phyloP scores from a whole-genome alignment of 2,113 vertebrate species.

The Semnornis frantzii region DNA sequence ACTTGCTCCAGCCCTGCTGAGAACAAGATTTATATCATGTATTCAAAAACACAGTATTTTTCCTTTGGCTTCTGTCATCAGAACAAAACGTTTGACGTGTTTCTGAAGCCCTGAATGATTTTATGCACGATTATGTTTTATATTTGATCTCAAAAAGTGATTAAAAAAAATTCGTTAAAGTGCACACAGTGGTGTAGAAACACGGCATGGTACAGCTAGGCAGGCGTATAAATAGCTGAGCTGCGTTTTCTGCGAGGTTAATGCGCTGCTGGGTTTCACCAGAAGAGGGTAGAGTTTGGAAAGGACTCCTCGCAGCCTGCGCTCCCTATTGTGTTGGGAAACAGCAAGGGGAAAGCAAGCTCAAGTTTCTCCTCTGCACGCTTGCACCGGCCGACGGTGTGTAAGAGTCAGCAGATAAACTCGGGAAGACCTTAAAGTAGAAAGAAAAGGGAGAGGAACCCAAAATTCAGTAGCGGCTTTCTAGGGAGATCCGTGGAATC shows the following conservation, averaged over 20 bases:
- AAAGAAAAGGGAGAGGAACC: slow-evolving; percentile 19
- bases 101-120: not conserved
- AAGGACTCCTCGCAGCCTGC: slow-evolving; percentile 70
- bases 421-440: slow-evolving; percentile 41
- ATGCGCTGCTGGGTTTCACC: slow-evolving; percentile 74
- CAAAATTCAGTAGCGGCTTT: slow-evolving; percentile 17
- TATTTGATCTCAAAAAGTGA: not conserved
- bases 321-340: slow-evolving; percentile 77
- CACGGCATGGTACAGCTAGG: not conserved
- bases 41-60: not conserved
- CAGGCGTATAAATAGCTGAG: not conserved
- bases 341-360: slow-evolving; percentile 65
- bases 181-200: not conserved
- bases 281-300: slow-evolving; percentile 79
- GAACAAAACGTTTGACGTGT: not conserved
- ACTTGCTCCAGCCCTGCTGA: not conserved
- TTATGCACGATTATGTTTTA: not conserved
- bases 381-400: slow-evolving; percentile 21
- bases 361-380: slow-evolving; percentile 72
- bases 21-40: not conserved
- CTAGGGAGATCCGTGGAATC: slow-evolving; percentile 30
- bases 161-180: not conserved
- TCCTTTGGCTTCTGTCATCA: not conserved
- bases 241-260: not conserved
- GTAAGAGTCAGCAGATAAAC: slow-evolving; percentile 31